Evolutionary conservation across 2,113 vertebrate species (phyloP), one percentile per base, ranked within the genome.

Genomic region (Nannobrachium achirus): DNA sequence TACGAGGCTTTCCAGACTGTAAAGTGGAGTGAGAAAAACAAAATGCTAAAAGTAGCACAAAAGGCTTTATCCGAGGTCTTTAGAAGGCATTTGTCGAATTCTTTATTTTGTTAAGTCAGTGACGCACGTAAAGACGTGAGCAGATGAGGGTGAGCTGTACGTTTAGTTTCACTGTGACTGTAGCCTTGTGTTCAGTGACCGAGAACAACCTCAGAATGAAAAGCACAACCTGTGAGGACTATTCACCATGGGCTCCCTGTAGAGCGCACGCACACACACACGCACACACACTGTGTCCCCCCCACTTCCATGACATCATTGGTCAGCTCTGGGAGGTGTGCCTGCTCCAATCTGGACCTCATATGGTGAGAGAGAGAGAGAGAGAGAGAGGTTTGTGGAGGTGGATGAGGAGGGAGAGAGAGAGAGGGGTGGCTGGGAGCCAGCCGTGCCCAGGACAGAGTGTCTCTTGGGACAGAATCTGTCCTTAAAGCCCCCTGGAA

Each of bases 221-320:
- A 46, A 63, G 57, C 49, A 64, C 57, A 80, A 76, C 44, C 71
- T 66, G 56, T 81, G 69, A 71, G 51, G 70, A 55, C 64, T 63
- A 44, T 79, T 79, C 57, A 20, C 15, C 16, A n/a, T n/a, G 45
- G 72, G 15, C 68, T 59, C 73, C 25, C 66, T 15, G 56, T 70
- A 70, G 75, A 73, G 50, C 69, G 18, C 20, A 39, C 8, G 49
- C 42, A 66, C 52, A 69, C 56, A 52, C 69, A 6, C 39, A 10
- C 46, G 19, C 48, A 64, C 49, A 59, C 14, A 59, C 52, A 66
- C 20, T 25, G 20, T 25, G 20, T 25, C 20, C 1, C 61, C 33
- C 67, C 25, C 59, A 38, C 44, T 51, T 18, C 33, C 60, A 18
- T 63, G 20, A 50, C 25, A 3, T 64, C 46, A 62, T 45, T 45